Percentiles rank a stretch among this genome's conserved stretches.
Conservation (phyloP, 2,888 invertebrate species). For the Corythucha ciliata region DNA sequence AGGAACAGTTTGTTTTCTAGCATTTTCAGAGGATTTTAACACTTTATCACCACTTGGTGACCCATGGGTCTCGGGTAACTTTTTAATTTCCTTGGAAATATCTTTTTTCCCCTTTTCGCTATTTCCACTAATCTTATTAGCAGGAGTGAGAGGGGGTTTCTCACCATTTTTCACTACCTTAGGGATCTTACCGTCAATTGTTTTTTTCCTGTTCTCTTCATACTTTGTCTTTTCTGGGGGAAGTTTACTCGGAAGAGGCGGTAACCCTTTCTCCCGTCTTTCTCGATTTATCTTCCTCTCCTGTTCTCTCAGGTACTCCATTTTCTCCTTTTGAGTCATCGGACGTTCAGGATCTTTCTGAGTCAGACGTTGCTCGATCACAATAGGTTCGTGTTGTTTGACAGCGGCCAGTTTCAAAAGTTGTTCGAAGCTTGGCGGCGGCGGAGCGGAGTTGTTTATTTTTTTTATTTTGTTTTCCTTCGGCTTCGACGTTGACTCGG, state of each 20-base stretch:
- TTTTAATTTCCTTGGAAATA: too few species aligned
- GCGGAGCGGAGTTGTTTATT: constrained; percentile 52
- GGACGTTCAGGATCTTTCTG: constrained; percentile 55
- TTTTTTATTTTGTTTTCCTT: constrained; percentile 34
- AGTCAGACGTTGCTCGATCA: constrained; percentile 49
- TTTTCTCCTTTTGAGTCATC: constrained; percentile 71
- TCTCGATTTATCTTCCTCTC: constrained; percentile 40
- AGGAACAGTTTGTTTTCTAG: neutral
- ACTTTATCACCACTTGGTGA: neutral
- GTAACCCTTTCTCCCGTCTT: constrained; percentile 18
- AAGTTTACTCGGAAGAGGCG: too few species aligned
- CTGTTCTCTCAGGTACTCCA: constrained; percentile 62
- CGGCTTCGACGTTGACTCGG: neutral
- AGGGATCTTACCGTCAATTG: neutral
- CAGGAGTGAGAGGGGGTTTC: too few species aligned
- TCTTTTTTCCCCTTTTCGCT: too few species aligned
- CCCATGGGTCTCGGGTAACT: too few species aligned
- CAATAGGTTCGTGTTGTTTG: constrained; percentile 70
- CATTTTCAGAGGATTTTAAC: neutral
- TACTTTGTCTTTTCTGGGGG: constrained; percentile 6
- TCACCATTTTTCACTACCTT: too few species aligned
- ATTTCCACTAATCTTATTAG: too few species aligned
- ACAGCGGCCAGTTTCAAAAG: constrained; percentile 72
- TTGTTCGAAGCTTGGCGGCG: constrained; percentile 68
- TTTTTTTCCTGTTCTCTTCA: constrained; percentile 11